Evolutionary conservation across 2,113 vertebrate genomes (phyloP).

Genomic region (Clupea harengus): DNA sequence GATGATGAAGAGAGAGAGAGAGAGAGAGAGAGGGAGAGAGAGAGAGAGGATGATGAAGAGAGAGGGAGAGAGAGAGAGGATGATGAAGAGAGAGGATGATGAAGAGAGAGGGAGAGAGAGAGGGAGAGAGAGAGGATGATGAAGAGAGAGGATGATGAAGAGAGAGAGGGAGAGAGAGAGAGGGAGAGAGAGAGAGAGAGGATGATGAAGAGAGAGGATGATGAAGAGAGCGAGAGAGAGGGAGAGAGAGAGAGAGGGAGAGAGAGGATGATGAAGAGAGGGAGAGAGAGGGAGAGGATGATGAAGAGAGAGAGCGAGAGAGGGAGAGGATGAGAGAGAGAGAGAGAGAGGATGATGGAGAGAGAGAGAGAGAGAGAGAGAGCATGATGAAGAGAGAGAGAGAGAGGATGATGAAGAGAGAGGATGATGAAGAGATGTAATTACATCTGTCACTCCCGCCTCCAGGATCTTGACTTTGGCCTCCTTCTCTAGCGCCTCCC

Average conservation of each 20-base stretch:
- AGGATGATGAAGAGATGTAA: neutral
- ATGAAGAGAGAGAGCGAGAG: neutral
- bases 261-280: too few species aligned
- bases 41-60: neutral
- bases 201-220: neutral
- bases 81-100: neutral
- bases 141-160: neutral
- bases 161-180: neutral
- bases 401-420: neutral
- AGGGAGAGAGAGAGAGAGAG: too few species aligned
- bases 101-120: neutral
- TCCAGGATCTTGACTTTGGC: conserved; percentile 76
- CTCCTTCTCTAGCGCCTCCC: conserved; percentile 77
- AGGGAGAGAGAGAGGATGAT: neutral
- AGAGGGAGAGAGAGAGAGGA: neutral
- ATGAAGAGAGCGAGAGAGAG: neutral
- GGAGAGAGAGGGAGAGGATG: too few species aligned
- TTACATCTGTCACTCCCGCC: too few species aligned
- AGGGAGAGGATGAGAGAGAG: neutral
- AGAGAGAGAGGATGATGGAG: neutral
- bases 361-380: neutral
- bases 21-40: neutral
- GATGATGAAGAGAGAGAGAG: neutral
- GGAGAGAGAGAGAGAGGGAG: too few species aligned
- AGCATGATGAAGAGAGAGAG: neutral